Percentiles rank a stretch among this genome's conserved stretches.
phyloP scores from a whole-genome alignment of 2,113 vertebrate genomes.

The Oreochromis tanganicae region DNA sequence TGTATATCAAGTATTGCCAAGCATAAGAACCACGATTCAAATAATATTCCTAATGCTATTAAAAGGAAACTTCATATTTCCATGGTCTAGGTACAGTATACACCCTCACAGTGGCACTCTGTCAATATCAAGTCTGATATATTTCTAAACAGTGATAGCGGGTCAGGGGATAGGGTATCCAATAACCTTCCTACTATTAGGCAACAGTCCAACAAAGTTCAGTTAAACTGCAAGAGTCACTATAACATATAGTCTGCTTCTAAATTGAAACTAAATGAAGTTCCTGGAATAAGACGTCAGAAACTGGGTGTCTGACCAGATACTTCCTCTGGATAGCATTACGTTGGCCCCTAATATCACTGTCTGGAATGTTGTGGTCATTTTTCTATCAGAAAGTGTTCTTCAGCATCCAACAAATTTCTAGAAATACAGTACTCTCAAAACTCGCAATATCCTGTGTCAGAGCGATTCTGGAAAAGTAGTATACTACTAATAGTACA shows the following conservation, averaged over 20 bases:
- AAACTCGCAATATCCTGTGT: not conserved
- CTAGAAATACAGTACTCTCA: not conserved
- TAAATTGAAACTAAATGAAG: not conserved
- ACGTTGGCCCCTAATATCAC: fast-evolving
- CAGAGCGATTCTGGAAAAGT: fast-evolving
- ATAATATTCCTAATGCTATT: fast-evolving
- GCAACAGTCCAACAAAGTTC: not conserved
- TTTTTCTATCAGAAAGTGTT: not conserved
- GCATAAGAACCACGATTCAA: not conserved
- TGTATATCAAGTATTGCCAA: too few species aligned
- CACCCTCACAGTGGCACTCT: fast-evolving
- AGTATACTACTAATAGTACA: not conserved
- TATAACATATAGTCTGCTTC: not conserved
- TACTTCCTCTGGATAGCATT: not conserved
- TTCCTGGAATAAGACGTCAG: not conserved
- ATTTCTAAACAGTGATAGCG: not conserved
- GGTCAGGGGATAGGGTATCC: fast-evolving
- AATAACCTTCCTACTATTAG: not conserved
- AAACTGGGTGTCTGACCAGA: not conserved
- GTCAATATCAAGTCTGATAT: not conserved
- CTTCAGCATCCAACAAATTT: not conserved
- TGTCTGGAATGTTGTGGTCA: not conserved
- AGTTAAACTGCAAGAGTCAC: not conserved
- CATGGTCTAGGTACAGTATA: not conserved
- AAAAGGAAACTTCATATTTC: not conserved